Base-by-base conservation (phyloP, 2,113 vertebrate species). In the Phrynocephalus versicolor region DNA sequence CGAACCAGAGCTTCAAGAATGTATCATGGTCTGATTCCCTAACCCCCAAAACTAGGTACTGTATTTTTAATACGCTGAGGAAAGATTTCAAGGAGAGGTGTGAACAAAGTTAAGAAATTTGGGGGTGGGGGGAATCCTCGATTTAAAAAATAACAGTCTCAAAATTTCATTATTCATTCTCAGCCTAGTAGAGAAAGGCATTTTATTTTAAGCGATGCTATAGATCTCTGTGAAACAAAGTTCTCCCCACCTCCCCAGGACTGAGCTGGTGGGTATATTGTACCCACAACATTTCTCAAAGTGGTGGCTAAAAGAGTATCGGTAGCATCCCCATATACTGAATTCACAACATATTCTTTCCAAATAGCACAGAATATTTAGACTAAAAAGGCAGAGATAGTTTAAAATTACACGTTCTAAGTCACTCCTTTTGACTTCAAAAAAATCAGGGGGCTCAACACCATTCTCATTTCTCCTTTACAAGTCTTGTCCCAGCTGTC, bases 131-230 rank as follows among this genome's bases (percentile, higher is more conserved):
- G 5, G 10, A 86, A 10, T 35, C 5, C 35, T n/a, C 35, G 3
- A 87, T 86, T 33, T 71, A 25, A 87, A 90, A 79, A 57, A 6
- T 83, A 89, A 85, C 30, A 51, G 45, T 81, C 35, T 10, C 8
- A 10, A 81, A 82, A 73, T 72, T 12, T 82, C 72, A 73, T 0
- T 51, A 3, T 10, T 69, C 35, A 51, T 51, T 77, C 23, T 78
- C 37, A 88, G 23, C 6, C 85, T 18, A 0, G 1, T 4, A 85
- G 39, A 3, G 81, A 91, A 72, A 1, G 75, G 57, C 51, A 76
- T 41, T 65, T 70, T 30, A 51, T 2, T n/a, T 15, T 39, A 79
- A 82, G 1, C 88, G 84, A 45, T 18, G 84, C 76, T 65, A 7
- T 81, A 70, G 10, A 58, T 27, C 2, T 23, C 25, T 51, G 45